Evolutionary conservation across 2,888 invertebrate species (phyloP), one percentile per base, ranked within the genome.

Genomic region (Ochropacha duplaris): DNA sequence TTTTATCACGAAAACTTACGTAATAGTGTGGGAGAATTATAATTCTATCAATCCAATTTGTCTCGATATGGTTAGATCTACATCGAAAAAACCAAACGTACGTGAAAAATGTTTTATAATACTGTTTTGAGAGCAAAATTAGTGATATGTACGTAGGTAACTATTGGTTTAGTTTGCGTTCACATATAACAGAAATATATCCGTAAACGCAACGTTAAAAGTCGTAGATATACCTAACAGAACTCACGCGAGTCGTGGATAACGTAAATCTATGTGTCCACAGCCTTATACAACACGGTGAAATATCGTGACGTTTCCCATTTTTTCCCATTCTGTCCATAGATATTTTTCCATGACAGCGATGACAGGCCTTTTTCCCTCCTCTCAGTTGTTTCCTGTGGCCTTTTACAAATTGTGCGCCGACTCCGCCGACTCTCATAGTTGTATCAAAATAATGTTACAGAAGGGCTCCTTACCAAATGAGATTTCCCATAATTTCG

Each of bases 301-400:
- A 88, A 89, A 87, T 85, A 88, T 87, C 85, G 85, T 86, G 88
- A 87, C 87, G 75, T 84, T 77, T 82, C 79, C 81, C 75, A 82
- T 86, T 88, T 84, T 50, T 86, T 84, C 80, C 81, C 78, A 66
- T 68, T 76, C 76, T 76, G 74, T 83, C 86, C 80, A 86, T 86
- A 85, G 84, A 87, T 86, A 88, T 86, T 84, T 84, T 73, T 75
- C 77, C 78, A 76, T 84, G 88, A 88, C 87, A 86, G 86, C 80
- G 86, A 83, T 90, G 90, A 90, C 90, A 87, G 88, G 84, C 84
- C 86, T 83, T 87, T 87, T 84, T 84, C 87, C 89, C 89, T 88
- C 88, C 89, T 84, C 79, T 79, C 79, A 78, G 86, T 84, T 84
- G 84, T 83, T 84, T 86, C 86, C 84, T 80, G 81, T 81, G 79